These are phyloP conservation scores for Bubalus kerabau DNA, from an alignment of 2,113 vertebrate genomes.

Conservation along the genomic window DNA sequence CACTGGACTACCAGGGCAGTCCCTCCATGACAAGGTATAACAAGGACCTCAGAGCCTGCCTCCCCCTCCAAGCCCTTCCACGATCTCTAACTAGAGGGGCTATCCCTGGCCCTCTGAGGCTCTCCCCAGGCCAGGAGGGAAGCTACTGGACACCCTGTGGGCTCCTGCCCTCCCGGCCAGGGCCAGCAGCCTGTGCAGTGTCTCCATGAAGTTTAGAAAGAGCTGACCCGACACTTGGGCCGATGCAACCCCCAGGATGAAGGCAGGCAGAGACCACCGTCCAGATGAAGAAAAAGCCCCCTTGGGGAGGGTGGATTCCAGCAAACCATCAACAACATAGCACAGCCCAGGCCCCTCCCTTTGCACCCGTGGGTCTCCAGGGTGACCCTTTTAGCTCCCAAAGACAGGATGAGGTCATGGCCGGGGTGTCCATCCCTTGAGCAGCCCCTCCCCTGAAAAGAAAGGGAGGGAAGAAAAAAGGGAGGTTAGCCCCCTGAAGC, in stretches of 20 bases:
- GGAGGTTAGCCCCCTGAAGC: not conserved
- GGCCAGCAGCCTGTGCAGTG: not conserved
- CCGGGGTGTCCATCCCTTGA: not conserved
- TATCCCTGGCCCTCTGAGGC: not conserved
- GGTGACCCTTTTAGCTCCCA: not conserved
- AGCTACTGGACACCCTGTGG: fast-evolving
- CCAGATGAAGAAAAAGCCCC: not conserved
- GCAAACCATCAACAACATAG: not conserved
- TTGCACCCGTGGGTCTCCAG: not conserved
- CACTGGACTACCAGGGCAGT: not conserved
- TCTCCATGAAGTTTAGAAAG: not conserved
- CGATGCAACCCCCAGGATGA: not conserved
- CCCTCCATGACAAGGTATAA: not conserved
- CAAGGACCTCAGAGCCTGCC: not conserved
- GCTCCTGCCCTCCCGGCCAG: not conserved
- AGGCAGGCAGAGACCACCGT: not conserved
- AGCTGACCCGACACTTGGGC: fast-evolving
- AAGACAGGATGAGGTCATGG: not conserved
- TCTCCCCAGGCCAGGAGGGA: not conserved
- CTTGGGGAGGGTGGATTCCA: no score
- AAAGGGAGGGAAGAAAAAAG: not conserved
- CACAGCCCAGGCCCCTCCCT: not conserved
- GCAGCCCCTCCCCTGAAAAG: not conserved
- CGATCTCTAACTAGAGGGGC: not conserved
- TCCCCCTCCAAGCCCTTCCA: not conserved